Base-by-base conservation (phyloP, 1,140 invertebrate species). In the Lepeophtheirus salmonis region DNA sequence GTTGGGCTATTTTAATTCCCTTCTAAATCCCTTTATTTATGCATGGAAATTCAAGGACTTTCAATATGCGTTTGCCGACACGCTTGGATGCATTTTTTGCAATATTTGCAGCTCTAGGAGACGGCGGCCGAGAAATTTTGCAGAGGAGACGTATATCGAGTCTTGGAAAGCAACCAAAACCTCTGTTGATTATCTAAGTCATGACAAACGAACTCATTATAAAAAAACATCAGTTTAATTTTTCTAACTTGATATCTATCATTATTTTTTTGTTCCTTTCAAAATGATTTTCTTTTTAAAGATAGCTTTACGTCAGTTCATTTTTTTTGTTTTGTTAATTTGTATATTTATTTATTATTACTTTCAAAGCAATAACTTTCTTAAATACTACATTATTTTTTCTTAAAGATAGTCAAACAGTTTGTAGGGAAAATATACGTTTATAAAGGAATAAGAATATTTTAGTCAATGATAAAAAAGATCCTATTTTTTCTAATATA, bases 41-140 rank as follows among this genome's bases (percentile, higher is more conserved):
- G 53, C 53, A 10, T 16, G 16, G 16, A 55, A 55, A 17, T 55
- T 55, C 22, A 55, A 55, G 53, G 53, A 41, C 30, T 41, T 41
- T n/a, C 30, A 41, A 41, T 6, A 10, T n/a, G 30, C 30, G n/a
- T 41, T 41, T 41, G 30, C 30, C 6, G 30, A 41, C 6, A 41
- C 30, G n/a, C 30, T 41, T n/a, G 30, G 30, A 41, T 41, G 30
- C 30, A 41, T 41, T 41, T 41, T 41, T n/a, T 41, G 30, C 30
- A 41, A 41, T 6, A n/a, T n/a, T n/a, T 41, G 30, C n/a, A n/a
- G 30, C 30, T 41, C 30, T n/a, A 41, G n/a, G n/a, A n/a, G 30
- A n/a, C 6, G n/a, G 6, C 30, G n/a, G 6, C n/a, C n/a, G n/a
- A n/a, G n/a, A n/a, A n/a, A n/a, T n/a, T n/a, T n/a, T n/a, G n/a